A percentile compares a stretch with the other conserved stretches of the same genome.
Evolutionary conservation across 2,113 vertebrate species (phyloP).

Genomic region (Rhinogobius similis): DNA sequence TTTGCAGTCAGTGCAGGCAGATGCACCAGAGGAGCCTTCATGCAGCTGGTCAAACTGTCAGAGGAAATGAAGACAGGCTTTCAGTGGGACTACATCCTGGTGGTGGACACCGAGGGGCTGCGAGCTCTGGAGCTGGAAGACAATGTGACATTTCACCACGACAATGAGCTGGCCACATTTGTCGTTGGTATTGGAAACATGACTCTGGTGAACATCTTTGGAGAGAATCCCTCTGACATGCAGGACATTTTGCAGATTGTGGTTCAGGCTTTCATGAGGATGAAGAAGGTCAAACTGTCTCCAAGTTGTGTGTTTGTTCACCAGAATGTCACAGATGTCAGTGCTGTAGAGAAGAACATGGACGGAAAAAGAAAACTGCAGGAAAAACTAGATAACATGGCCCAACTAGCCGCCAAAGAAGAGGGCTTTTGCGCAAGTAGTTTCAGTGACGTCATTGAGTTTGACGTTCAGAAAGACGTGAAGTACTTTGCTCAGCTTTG

Average conservation of each 20-base stretch:
- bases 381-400: slow-evolving; percentile 54
- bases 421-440: slow-evolving; percentile 20
- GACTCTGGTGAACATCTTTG: slow-evolving; percentile 58
- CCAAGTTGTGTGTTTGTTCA: slow-evolving; percentile 60
- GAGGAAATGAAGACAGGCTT: slow-evolving; percentile 34
- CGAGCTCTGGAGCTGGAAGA: slow-evolving; percentile 40
- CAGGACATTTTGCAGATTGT: slow-evolving; percentile 57
- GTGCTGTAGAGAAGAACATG: slow-evolving; percentile 45
- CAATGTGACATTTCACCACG: neutral
- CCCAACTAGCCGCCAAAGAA: slow-evolving; percentile 45
- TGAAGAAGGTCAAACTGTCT: slow-evolving; percentile 46
- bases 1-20: slow-evolving; percentile 78
- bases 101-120: slow-evolving; percentile 61
- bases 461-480: slow-evolving; percentile 46
- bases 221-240: slow-evolving; percentile 58
- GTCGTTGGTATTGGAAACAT: slow-evolving; percentile 49
- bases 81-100: slow-evolving; percentile 10
- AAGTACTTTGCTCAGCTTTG: slow-evolving; percentile 56
- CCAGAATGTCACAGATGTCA: slow-evolving; percentile 51
- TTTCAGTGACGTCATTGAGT: slow-evolving; percentile 43
- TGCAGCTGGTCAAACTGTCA: slow-evolving; percentile 60
- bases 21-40: slow-evolving; percentile 78
- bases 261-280: slow-evolving; percentile 61
- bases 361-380: slow-evolving; percentile 45
- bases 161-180: slow-evolving; percentile 57